Percentiles rank a stretch among this genome's conserved stretches.
These are phyloP conservation scores for Chelonus insularis DNA, from an alignment of 1,140 invertebrate species.

Conservation along the genomic window DNA sequence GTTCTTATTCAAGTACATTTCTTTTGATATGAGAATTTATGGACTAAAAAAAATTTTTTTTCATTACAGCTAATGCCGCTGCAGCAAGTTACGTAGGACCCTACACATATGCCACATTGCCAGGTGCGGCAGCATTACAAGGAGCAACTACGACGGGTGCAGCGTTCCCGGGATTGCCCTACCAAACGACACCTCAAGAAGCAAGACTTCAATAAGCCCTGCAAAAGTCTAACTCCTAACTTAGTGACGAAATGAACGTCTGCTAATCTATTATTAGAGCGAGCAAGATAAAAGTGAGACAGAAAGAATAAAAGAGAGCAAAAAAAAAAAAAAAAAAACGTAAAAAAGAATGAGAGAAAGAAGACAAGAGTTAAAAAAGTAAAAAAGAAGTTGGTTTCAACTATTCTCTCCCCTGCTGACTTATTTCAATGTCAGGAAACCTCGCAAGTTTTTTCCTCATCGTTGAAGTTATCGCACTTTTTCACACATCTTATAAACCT, in stretches of 20 bases:
- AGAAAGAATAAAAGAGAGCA: slow-evolving; percentile 23
- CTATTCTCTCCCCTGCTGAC: no score
- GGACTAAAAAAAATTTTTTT: slow-evolving; percentile 12
- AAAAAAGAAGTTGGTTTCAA: no score
- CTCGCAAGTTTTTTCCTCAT: no score
- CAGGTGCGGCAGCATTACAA: slow-evolving; percentile 63
- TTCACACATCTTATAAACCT: no score
- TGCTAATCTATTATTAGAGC: slow-evolving; percentile 14
- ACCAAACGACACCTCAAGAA: slow-evolving; percentile 66
- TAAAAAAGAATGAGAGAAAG: no score
- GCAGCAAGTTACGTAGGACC: slow-evolving; percentile 73
- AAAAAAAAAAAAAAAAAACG: no score
- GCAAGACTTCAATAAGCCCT: slow-evolving; percentile 62
- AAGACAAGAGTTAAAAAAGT: no score
- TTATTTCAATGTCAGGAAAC: no score
- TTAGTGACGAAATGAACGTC: slow-evolving; percentile 10
- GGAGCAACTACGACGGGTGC: slow-evolving; percentile 57
- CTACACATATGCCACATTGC: slow-evolving; percentile 69
- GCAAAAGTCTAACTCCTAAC: neutral
- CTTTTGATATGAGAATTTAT: no score
- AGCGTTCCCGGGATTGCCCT: slow-evolving; percentile 67
- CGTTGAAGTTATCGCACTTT: no score
- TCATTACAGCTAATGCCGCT: slow-evolving; percentile 54
- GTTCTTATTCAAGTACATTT: no score
- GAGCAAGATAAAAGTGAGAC: slow-evolving; percentile 17